Base-by-base conservation (phyloP, 2,888 invertebrate genomes). In the Hofmannophila pseudospretella region DNA sequence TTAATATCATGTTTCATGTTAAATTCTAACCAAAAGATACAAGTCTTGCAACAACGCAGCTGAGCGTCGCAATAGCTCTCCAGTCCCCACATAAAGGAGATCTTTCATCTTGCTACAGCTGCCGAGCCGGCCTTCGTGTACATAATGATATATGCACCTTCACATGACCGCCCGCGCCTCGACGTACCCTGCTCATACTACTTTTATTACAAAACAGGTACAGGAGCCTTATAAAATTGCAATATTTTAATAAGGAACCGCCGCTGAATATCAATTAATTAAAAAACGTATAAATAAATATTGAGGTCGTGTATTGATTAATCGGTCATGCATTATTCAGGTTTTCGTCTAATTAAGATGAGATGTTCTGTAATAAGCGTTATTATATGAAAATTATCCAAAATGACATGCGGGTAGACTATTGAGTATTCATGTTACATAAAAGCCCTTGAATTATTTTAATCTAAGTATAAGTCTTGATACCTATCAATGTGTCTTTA, bases 241-340 rank as follows among this genome's bases (percentile, higher is more conserved):
- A 67, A 76, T 79, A 79, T 80, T 75, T 77, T 77, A 78, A 75
- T 73, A 76, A 69, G 64, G 62, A 65, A 66, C 67, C 50, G 59
- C 58, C 58, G 60, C 51, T 64, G 76, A 67, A 77, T 77, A 68
- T 64, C 63, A 77, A 79, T 77, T 75, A 75, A 72, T 74, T 67
- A 57, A 47, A 47, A 52, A 62, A 68, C 72, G 16, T 16, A 70
- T 67, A 66, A 62, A 66, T 61, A 59, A 67, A 66, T 66, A 57
- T 29, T 10, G 40, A 41, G 41, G 42, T 44, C 49, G 44, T 47
- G 54, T 61, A 63, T 65, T 63, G 61, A 72, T 73, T 63, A 69
- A 69, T 69, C 61, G 57, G 42, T 61, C 53, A 71, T 72, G 66
- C 60, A 73, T 75, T 61, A 75, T 72, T 68, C 67, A 71, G 51